Evolutionary conservation across 2,888 invertebrate species (phyloP), one percentile per base, ranked within the genome.

Genomic region (Cheilosia vulpina): DNA sequence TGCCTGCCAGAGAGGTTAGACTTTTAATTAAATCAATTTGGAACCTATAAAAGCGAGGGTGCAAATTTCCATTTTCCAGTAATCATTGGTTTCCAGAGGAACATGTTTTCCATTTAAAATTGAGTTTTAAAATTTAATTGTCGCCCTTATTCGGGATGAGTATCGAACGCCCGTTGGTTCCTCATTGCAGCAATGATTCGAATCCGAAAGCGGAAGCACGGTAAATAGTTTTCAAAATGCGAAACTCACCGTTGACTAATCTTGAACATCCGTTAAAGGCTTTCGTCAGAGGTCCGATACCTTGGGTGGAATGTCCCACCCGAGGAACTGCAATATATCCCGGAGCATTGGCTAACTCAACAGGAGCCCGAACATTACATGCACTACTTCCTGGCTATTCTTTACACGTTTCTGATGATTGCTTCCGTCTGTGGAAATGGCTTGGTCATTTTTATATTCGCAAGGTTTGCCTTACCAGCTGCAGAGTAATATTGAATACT

Each of bases 341-440:
- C 96, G 5, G 95, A 95, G 88, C 97, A 97, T 91, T 97, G 97
- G 97, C 93, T 96, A 68, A 93, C 94, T 47, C 96, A 94, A 91
- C 94, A 95, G 24, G 96, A 96, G 89, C 97, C 97, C 0, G 96
- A 96, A 76, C 95, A 95, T 83, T 95, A 96, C 80, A 94, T 96
- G 89, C 96, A 97, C 91, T 96, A 96, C 81, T 94, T 96, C 19
- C 93, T 97, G 43, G 96, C 95, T 2, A 93, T 97, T 15, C 93
- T 97, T 57, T 97, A 97, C 90, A 93, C 94, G 57, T 94, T 95
- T 88, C 95, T 97, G 88, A 96, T 96, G 75, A 94, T 96, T 79
- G 93, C 95, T 31, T 94, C 96, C 13, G 92, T 96, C 5, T 91
- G 95, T 38, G 97, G 97, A 87, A 97, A 97, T 91, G 97, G 97